These are phyloP conservation scores for Podilymbus podiceps DNA, from an alignment of 2,113 vertebrate genomes.

Conservation along the genomic window DNA sequence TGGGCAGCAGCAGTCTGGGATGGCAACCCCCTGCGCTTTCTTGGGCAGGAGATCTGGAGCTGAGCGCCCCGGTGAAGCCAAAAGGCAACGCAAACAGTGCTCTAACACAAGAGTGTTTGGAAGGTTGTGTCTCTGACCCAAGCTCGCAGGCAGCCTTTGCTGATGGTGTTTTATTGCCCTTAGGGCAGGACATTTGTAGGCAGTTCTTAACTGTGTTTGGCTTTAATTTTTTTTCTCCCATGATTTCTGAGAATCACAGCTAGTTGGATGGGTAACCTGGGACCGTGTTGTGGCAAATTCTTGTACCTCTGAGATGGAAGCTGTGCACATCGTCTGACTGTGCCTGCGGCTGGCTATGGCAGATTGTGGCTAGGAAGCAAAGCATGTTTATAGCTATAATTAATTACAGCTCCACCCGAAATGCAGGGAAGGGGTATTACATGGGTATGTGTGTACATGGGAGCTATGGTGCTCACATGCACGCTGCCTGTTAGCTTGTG, in stretches of 20 bases:
- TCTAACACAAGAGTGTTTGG: neutral
- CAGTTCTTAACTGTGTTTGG: neutral
- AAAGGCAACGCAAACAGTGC: neutral
- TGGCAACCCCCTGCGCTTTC: neutral
- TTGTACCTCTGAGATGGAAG: neutral
- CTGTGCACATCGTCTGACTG: neutral
- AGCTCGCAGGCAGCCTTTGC: neutral
- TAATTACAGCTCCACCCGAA: neutral
- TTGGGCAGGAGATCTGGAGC: neutral
- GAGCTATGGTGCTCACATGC: neutral
- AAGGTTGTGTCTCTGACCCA: neutral
- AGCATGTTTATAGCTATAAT: neutral
- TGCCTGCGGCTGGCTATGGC: neutral
- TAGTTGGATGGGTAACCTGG: neutral
- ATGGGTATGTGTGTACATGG: neutral
- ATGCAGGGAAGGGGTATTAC: neutral
- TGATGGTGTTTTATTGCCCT: neutral
- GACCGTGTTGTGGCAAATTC: neutral
- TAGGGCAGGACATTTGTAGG: neutral
- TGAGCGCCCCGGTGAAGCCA: neutral
- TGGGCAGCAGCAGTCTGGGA: neutral
- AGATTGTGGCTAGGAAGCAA: neutral
- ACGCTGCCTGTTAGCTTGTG: neutral
- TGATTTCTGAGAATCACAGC: neutral
- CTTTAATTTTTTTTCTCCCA: neutral